Evolutionary conservation across 2,797 vertebrate species (phyloP).

Genomic region (Mycteria americana): DNA sequence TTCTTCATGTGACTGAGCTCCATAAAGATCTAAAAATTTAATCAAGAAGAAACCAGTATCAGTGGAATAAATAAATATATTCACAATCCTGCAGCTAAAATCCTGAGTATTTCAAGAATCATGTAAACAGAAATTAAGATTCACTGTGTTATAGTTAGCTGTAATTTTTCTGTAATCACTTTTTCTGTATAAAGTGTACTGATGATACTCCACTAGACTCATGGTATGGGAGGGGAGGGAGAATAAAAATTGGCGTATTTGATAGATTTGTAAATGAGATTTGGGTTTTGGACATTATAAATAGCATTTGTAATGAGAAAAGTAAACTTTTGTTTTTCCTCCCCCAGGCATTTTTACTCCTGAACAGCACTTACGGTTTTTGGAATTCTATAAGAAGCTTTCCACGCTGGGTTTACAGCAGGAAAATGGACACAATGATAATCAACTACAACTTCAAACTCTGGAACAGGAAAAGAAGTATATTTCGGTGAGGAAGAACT

Average conservation of each 20-base stretch:
- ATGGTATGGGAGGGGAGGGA: neutral
- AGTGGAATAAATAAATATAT: neutral
- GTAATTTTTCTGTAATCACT: neutral
- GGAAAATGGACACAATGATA: conserved; percentile 86
- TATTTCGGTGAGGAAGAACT: conserved; percentile 88
- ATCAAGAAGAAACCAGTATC: neutral
- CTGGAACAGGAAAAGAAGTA: conserved; percentile 87
- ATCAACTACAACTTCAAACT: conserved; percentile 78
- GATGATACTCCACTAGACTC: neutral
- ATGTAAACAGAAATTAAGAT: neutral
- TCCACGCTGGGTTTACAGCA: conserved; percentile 87
- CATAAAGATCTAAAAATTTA: neutral
- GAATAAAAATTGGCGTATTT: neutral
- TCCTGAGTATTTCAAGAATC: neutral
- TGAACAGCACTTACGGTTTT: conserved; percentile 87
- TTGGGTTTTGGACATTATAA: neutral
- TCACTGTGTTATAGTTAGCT: neutral
- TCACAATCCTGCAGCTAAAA: neutral
- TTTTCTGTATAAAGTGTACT: neutral
- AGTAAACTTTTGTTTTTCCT: neutral
- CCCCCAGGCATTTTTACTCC: conserved; percentile 87
- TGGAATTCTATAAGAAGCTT: conserved; percentile 92
- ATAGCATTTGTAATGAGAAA: conserved; percentile 31
- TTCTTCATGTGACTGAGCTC: neutral
- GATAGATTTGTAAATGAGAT: neutral